Conservation (phyloP, 2,888 invertebrate genomes). For the Tipula confusa region DNA sequence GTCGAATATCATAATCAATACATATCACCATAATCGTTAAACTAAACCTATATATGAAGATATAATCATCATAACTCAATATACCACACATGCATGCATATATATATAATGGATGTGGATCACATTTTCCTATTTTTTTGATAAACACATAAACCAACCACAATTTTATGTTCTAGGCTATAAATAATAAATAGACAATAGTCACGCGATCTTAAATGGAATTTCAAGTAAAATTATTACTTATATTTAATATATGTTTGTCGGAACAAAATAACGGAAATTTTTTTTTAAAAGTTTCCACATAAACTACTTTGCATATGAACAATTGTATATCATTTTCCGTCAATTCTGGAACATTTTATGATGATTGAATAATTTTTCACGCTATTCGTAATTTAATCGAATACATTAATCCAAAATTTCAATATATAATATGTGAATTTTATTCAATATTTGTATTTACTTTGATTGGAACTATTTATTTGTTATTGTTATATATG, state of each 20-base stretch:
- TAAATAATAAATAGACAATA: background rate
- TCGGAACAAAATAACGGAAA: background rate
- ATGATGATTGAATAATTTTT: background rate
- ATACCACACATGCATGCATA: too few species aligned
- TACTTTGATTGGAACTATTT: too few species aligned
- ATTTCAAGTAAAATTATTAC: background rate
- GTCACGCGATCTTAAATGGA: background rate
- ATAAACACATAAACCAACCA: too few species aligned
- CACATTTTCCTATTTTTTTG: too few species aligned
- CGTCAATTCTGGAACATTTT: background rate
- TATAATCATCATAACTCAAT: too few species aligned
- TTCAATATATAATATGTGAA: too few species aligned
- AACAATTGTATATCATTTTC: background rate
- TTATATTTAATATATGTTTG: background rate
- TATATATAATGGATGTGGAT: too few species aligned
- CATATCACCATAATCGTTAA: too few species aligned
- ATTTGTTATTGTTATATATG: background rate
- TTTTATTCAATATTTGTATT: background rate
- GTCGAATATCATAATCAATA: too few species aligned
- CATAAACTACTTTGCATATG: background rate
- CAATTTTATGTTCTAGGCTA: too few species aligned
- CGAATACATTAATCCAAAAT: slow-evolving; percentile 13
- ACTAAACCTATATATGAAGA: too few species aligned
- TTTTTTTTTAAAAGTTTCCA: background rate
- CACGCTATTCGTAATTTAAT: background rate